Base-by-base conservation (phyloP, 2,113 vertebrate genomes). In the Chloebia gouldiae region DNA sequence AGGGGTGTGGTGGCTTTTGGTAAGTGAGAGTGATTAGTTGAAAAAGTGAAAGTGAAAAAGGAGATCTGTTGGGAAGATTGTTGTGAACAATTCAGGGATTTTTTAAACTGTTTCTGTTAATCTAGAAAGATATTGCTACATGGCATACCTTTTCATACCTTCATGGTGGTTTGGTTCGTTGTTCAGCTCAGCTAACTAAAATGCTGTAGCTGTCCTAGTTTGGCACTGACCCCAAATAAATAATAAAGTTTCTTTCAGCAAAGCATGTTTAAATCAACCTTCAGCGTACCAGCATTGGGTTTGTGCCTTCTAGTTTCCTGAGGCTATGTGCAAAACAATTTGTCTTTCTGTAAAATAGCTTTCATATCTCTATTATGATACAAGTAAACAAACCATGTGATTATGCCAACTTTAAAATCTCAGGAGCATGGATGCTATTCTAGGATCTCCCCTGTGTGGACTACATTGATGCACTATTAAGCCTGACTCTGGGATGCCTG, bases 201-300 rank as follows among this genome's bases (percentile, higher is more conserved):
- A 71, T 81, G 42, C 51, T 84, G 31, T 83, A 89, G 69, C 69
- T 90, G 75, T 79, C 65, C 39, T 92, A 39, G 39, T 75, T 92
- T 92, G 85, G 60, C 61, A 68, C 47, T 13, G n/a, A 50, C 44
- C 53, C 61, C 73, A 76, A 68, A 85, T n/a, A 90, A 86, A 65
- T 80, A 91, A 66, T 57, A 31, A 24, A 42, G 11, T 91, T 11
- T 59, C 28, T 73, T 83, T 81, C 65, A 87, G 42, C 61, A 79
- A 63, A 24, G 23, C 75, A 27, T 42, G 24, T 92, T 86, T 63
- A 79, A 79, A 70, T 93, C 51, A 50, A 19, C 70, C 56, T 90
- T 45, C 42, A 66, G 56, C 69, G 9, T 53, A 50, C 22, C 77
- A 81, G 27, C 50, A 9, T 51, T 51, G 45, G 15, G 23, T 50